phyloP scores from a whole-genome alignment of 2,888 invertebrate genomes.

The Caenorhabditis doughertyi region DNA sequence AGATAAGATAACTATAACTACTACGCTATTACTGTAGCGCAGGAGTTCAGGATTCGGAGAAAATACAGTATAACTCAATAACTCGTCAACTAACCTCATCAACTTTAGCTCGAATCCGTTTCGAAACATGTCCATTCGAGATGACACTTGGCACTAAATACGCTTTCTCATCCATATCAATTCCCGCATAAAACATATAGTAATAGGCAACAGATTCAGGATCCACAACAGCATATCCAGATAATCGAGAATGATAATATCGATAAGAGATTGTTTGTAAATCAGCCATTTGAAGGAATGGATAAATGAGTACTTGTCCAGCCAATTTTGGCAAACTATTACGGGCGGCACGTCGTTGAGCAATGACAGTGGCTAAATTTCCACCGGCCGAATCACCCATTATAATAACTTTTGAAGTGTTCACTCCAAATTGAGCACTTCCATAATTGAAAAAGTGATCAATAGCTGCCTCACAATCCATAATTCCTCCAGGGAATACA shows the following conservation, averaged over 20 bases:
- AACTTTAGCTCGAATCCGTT: slow-evolving; percentile 35
- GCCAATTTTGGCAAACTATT: slow-evolving; percentile 65
- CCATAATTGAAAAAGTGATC: slow-evolving; percentile 78
- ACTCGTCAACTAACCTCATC: slow-evolving; percentile 30
- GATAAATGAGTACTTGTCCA: slow-evolving; percentile 83
- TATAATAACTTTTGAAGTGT: slow-evolving; percentile 73
- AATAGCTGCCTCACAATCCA: slow-evolving; percentile 83
- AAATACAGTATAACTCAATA: no score
- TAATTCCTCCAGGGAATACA: slow-evolving; percentile 83
- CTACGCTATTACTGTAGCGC: no score
- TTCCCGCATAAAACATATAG: slow-evolving; percentile 76
- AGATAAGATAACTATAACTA: no score
- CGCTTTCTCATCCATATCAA: slow-evolving; percentile 70
- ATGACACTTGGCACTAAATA: slow-evolving; percentile 67
- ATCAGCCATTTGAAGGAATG: slow-evolving; percentile 83
- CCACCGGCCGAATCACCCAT: slow-evolving; percentile 81
- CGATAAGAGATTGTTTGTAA: slow-evolving; percentile 82
- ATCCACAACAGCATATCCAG: slow-evolving; percentile 74
- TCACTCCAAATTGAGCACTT: slow-evolving; percentile 67
- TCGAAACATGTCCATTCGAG: slow-evolving; percentile 73
- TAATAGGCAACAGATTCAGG: slow-evolving; percentile 75
- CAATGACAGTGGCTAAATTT: slow-evolving; percentile 75
- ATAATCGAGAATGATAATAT: slow-evolving; percentile 65
- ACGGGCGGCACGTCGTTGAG: slow-evolving; percentile 68
- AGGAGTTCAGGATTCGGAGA: no score